Evolutionary conservation across 1,140 invertebrate species (phyloP), one percentile per base, ranked within the genome.

Genomic region (Aphaenogaster ashmeadi): DNA sequence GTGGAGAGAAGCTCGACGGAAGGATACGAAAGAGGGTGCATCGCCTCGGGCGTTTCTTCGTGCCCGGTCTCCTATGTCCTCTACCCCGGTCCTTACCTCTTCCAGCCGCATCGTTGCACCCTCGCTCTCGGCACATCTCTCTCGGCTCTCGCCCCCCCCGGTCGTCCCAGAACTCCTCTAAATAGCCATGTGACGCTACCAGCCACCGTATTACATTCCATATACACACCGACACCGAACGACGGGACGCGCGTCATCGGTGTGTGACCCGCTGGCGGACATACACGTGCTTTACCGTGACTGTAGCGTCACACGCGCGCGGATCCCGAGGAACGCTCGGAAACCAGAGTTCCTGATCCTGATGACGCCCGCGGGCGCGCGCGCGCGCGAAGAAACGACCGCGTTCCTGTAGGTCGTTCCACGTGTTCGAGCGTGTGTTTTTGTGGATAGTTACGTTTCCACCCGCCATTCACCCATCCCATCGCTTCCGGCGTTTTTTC

Each of bases 141-240:
- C 56, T 11, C 47, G 18, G 11, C 67, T 15, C 27, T n/a, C 75
- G 27, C n/a, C n/a, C 5, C 62, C 38, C 52, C n/a, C 66, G 18
- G 33, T 41, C n/a, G 33, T 15, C 77, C 8, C 18, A 27, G 13
- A 87, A 21, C 88, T 67, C 60, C 67, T 84, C 88, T 88, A 91
- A 92, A 92, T 88, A 91, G 87, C 91, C 87, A 87, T 84, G 89
- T 87, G 91, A 92, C 86, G 85, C 81, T 87, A 78, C 75, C 86
- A 88, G 87, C 90, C 86, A 87, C 83, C 89, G 80, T 92, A 91
- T 92, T 92, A 87, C 88, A 88, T 92, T 89, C 86, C 86, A 62
- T 60, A n/a, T 74, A 64, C 41, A 71, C 71, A 86, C 50, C 47
- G 60, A 11, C 50, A 67, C 27, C 47, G 58, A 56, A 75, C 54